Base-by-base conservation (phyloP, 1,140 invertebrate species). In the Drosophila tsacasi region DNA sequence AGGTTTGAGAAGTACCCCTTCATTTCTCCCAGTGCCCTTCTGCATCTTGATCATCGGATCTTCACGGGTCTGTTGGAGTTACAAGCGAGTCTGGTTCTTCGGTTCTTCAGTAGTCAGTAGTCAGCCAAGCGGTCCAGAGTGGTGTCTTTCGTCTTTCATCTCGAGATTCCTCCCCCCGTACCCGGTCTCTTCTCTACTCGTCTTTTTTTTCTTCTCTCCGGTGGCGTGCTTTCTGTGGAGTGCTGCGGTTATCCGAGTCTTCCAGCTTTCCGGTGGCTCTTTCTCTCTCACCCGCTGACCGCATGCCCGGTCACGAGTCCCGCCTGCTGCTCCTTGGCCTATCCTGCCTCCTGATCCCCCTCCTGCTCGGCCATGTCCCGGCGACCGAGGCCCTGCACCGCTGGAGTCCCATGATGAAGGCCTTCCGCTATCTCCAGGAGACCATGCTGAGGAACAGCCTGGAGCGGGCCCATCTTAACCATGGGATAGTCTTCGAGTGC, bases 401-500 rank as follows among this genome's bases (percentile, higher is more conserved):
- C 59, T 90, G 83, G 81, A 80, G 79, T 42, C 63, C 79, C 7
- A 55, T 92, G 73, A 72, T 72, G 68, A 91, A 75, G 57, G 75
- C 81, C 21, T 85, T 92, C 27, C 86, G 91, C 1, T 77, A 75
- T 27, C 49, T 92, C 21, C 91, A 92, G 77, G 91, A 92, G 66
- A 78, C 66, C 0, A 92, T 92, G 91, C 75, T 92, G 1, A 49
- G 84, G 0, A 92, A 77, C 12, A 92, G 91, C 21, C 61, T 92
- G 42, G 87, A 92, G 44, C 83, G 91, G 12, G 91, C 91, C 0
- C 79, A 83, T 50, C 91, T 92, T 1, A 92, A 92, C 50, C 75
- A 83, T 27, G 91, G 91, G 2, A 92, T 92, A 23, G 82, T 92
- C 47, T 92, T 92, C n/a, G 86, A 92, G 61, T 92, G 91, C 35